Base-by-base conservation (phyloP, 2,797 vertebrate species). In the Pseudocheirus occidentalis region DNA sequence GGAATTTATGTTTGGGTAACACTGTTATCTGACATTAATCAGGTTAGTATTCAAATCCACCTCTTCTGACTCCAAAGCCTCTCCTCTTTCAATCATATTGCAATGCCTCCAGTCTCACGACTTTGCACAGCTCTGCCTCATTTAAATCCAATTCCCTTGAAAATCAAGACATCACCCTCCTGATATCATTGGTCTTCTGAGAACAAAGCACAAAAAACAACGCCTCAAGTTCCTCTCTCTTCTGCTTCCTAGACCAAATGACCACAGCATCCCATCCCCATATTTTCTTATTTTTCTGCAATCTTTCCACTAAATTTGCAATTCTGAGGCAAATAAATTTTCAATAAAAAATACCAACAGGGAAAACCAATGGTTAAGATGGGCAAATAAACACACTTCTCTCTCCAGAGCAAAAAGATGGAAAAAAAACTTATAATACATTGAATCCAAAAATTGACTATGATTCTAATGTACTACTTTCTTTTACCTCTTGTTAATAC, bases 251-350 rank as follows among this genome's bases (percentile, higher is more conserved):
- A 94, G 52, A 14, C 28, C 91, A 92, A 52, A 0, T 81, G 46
- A 94, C 59, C 73, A 21, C 53, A 81, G 92, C 94, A 58, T 1
- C 16, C 92, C 94, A 90, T 58, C 52, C 94, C 92, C 62, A 53
- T 59, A 5, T 89, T 96, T 91, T 81, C 40, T 87, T 91, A 9
- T 91, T 40, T 59, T 90, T 94, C 29, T 91, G 95, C 93, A 90
- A 81, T 55, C 2, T 56, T 91, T 91, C 40, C 58, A 31, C 2
- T 93, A 92, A 95, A 93, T 94, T 58, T 90, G 18, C 12, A 93
- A 10, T 5, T 52, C 29, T 90, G 91, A 93, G 53, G 59, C 31
- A 94, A 66, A 4, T 94, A 95, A 91, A 24, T 87, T 92, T 97
- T 59, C 52, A 91, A 24, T 92, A 58, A 59, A 52, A 90, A 46